Conservation (phyloP, 2,113 vertebrate species). For the Amazona guildingii region DNA sequence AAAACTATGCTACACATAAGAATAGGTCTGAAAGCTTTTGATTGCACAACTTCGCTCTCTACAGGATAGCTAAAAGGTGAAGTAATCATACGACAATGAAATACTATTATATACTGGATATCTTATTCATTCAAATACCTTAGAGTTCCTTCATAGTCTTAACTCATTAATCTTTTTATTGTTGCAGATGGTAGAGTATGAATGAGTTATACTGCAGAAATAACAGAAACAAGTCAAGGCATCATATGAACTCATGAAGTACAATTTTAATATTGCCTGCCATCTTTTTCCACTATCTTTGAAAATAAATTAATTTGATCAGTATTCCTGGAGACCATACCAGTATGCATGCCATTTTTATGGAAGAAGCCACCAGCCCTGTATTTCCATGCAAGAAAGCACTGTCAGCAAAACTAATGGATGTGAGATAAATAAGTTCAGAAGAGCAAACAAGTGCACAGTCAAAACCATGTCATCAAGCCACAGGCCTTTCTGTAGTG, state of each 20-base stretch:
- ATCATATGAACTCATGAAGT: neutral
- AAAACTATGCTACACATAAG: neutral
- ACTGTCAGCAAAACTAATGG: constrained; percentile 71
- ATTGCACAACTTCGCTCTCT: neutral
- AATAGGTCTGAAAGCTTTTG: neutral
- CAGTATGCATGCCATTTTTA: constrained; percentile 5
- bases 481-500: constrained; percentile 46
- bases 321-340: constrained; percentile 2
- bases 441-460: constrained; percentile 68
- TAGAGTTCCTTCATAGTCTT: neutral
- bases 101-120: neutral
- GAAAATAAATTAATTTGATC: neutral
- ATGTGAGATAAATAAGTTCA: constrained; percentile 61
- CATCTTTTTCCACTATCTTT: neutral
- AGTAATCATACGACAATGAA: neutral
- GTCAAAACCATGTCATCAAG: constrained; percentile 69
- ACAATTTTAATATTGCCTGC: neutral
- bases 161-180: neutral
- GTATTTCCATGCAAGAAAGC: constrained; percentile 50
- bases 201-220: neutral
- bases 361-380: constrained; percentile 22
- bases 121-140: neutral
- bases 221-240: neutral
- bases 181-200: neutral
- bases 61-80: neutral